Conservation (phyloP, 2,113 vertebrate genomes). For the Oryzias javanicus region DNA sequence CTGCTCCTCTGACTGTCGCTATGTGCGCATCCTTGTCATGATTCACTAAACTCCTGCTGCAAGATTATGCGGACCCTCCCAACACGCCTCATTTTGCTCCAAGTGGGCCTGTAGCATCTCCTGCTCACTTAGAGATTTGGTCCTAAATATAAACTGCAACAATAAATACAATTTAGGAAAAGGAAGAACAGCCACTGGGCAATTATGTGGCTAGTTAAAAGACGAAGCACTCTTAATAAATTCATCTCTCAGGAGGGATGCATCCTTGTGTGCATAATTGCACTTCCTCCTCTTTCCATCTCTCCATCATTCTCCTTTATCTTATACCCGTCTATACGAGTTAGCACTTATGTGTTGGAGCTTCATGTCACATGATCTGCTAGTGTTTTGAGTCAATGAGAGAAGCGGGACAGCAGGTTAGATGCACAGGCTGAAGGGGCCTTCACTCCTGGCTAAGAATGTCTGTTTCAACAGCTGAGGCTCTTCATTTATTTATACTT, state of each 20-base stretch:
- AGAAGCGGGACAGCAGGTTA: slow-evolving; percentile 62
- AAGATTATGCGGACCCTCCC: slow-evolving; percentile 35
- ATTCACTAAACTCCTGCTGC: slow-evolving; percentile 54
- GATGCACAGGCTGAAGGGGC: slow-evolving; percentile 60
- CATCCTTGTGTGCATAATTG: slow-evolving; percentile 28
- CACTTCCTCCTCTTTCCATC: slow-evolving; percentile 11
- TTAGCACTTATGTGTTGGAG: slow-evolving; percentile 23
- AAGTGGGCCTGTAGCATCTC: slow-evolving; percentile 52
- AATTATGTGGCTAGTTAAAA: slow-evolving; percentile 79
- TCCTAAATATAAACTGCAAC: slow-evolving; percentile 63
- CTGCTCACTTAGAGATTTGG: slow-evolving; percentile 45
- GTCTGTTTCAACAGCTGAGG: slow-evolving; percentile 50
- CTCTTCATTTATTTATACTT: slow-evolving; percentile 70
- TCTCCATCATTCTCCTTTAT: slow-evolving; percentile 12
- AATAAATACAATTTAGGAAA: slow-evolving; percentile 57
- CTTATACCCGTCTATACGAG: slow-evolving; percentile 25
- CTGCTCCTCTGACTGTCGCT: slow-evolving; percentile 50
- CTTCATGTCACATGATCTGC: slow-evolving; percentile 39
- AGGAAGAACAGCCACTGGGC: slow-evolving; percentile 60
- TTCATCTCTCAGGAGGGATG: slow-evolving; percentile 64
- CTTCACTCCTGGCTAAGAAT: slow-evolving; percentile 52
- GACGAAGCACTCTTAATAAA: slow-evolving; percentile 69
- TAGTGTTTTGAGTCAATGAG: slow-evolving; percentile 45
- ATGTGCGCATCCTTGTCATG: slow-evolving; percentile 39
- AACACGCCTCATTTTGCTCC: slow-evolving; percentile 21